Conservation (phyloP, 2,888 invertebrate species). For the Bombylius discolor region DNA sequence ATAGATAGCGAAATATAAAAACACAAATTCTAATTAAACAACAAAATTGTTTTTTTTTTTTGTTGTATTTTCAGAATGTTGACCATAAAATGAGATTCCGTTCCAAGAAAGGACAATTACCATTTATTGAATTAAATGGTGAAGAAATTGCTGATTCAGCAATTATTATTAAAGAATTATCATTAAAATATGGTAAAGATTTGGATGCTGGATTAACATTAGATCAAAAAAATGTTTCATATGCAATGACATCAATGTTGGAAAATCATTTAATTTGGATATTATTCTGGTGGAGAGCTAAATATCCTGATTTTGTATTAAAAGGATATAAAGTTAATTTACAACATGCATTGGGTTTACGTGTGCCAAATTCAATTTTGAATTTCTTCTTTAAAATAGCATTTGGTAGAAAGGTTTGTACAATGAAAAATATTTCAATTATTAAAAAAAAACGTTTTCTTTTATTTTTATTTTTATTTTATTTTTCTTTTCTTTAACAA, state of each 20-base stretch:
- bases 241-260: constrained; percentile 88
- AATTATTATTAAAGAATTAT: constrained; percentile 77
- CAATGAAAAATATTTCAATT: not conserved
- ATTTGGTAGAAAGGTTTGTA: constrained; percentile 66
- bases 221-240: constrained; percentile 76
- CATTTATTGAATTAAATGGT: constrained; percentile 89
- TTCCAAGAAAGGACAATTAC: constrained; percentile 87
- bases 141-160: constrained; percentile 88
- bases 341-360: constrained; percentile 75
- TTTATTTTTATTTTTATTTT: constrained; percentile 6
- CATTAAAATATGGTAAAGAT: constrained; percentile 70
- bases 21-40: not conserved
- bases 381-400: constrained; percentile 84
- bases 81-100: constrained; percentile 89
- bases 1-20: not conserved
- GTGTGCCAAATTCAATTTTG: constrained; percentile 74
- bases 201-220: constrained; percentile 68
- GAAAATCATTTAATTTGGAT: constrained; percentile 91
- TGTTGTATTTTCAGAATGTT: constrained; percentile 61
- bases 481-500: not conserved
- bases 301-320: constrained; percentile 77
- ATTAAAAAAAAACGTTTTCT: constrained; percentile 5
- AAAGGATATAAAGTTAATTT: constrained; percentile 86
- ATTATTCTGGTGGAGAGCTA: constrained; percentile 81
- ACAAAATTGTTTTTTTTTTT: constrained; percentile 9